phyloP scores from a whole-genome alignment of 2,888 invertebrate genomes.

The Troglohyphantes excavatus region DNA sequence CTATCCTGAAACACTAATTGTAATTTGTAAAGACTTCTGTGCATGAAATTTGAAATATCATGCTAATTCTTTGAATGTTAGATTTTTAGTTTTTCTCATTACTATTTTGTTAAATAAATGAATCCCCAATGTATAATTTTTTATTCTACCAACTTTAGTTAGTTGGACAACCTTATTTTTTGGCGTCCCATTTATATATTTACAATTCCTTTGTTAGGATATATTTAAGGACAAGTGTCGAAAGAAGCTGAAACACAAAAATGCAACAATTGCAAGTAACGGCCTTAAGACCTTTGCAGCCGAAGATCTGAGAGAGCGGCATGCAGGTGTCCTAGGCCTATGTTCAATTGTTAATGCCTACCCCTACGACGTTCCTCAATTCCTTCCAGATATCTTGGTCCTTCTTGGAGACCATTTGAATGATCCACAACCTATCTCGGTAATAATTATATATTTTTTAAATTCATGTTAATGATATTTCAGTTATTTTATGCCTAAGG shows the following conservation, averaged over 20 bases:
- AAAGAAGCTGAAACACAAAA: constrained; percentile 83
- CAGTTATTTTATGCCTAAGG: too few relatives aligned
- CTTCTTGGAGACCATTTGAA: constrained; percentile 90
- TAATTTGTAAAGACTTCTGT: too few relatives aligned
- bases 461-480: too few relatives aligned
- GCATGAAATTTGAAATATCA: too few relatives aligned
- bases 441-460: constrained; percentile 83
- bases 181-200: too few relatives aligned
- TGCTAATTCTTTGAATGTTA: too few relatives aligned
- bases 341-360: constrained; percentile 93
- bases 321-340: constrained; percentile 93
- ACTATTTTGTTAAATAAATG: background rate
- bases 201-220: constrained; percentile 45
- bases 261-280: constrained; percentile 26
- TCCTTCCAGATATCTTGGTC: constrained; percentile 90
- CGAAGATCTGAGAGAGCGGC: constrained; percentile 83
- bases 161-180: too few relatives aligned
- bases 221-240: constrained; percentile 72
- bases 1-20: too few relatives aligned
- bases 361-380: constrained; percentile 92
- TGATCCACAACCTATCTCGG: constrained; percentile 94
- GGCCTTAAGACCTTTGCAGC: constrained; percentile 63
- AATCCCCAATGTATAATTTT: background rate
- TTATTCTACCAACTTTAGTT: too few relatives aligned
- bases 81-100: background rate